phyloP scores from a whole-genome alignment of 2,113 vertebrate genomes.

The Gnathochromis pfefferi region DNA sequence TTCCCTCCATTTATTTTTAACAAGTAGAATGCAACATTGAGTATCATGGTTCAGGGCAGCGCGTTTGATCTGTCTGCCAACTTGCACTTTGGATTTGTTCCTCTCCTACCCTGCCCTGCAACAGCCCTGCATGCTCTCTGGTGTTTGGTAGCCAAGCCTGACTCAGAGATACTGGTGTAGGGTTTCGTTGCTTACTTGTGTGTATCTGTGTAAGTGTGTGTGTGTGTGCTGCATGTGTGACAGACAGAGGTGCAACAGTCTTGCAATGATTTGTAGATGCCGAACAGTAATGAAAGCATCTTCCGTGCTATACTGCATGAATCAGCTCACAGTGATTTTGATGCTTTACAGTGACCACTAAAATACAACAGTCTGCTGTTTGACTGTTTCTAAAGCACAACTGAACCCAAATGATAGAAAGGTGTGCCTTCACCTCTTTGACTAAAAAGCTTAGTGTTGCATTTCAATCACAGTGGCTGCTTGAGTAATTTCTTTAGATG shows the following conservation, averaged over 20 bases:
- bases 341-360: neutral
- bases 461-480: neutral
- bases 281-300: neutral
- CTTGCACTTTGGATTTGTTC: constrained; percentile 42
- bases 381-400: neutral
- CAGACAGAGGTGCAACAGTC: neutral
- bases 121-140: constrained; percentile 20
- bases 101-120: constrained; percentile 39
- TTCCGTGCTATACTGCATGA: neutral
- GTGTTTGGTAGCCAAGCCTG: constrained; percentile 35
- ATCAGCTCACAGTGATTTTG: neutral
- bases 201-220: neutral
- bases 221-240: neutral
- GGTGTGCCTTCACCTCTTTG: neutral
- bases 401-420: neutral
- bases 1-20: constrained; percentile 30
- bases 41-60: constrained; percentile 52
- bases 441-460: neutral
- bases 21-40: constrained; percentile 62
- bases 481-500: neutral
- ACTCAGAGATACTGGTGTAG: constrained; percentile 50
- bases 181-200: constrained; percentile 49
- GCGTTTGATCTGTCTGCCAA: constrained; percentile 68
- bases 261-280: neutral
- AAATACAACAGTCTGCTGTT: neutral